Conservation (phyloP, 2,797 vertebrate genomes). For the Tadarida brasiliensis region DNA sequence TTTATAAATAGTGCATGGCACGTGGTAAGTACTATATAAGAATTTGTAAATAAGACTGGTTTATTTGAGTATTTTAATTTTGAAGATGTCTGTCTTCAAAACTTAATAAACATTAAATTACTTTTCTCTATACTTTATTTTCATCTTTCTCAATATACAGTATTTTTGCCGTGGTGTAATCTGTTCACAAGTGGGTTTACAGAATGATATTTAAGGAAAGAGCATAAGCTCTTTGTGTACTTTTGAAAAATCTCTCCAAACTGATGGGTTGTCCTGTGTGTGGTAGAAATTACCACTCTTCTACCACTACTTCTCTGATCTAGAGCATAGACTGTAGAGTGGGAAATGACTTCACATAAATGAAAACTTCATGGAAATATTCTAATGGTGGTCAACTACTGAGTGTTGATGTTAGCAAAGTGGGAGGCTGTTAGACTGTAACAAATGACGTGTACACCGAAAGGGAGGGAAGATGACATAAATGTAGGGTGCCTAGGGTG, state of each 20-base stretch:
- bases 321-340: neutral
- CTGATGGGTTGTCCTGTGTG: neutral
- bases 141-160: neutral
- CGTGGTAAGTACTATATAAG: neutral
- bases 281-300: neutral
- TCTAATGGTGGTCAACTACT: neutral
- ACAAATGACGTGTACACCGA: neutral
- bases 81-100: conserved; percentile 35
- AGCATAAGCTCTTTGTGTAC: neutral
- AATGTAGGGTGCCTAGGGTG: neutral
- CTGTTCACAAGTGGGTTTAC: neutral
- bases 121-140: neutral
- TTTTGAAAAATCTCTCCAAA: conserved; percentile 15
- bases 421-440: neutral
- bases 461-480: neutral
- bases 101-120: conserved; percentile 1
- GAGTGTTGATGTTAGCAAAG: neutral
- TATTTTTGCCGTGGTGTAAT: neutral
- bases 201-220: neutral
- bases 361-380: conserved; percentile 10
- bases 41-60: neutral
- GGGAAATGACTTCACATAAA: neutral
- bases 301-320: neutral
- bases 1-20: neutral
- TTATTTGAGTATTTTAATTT: conserved; percentile 29